Base-by-base conservation (phyloP, 2,888 invertebrate species). In the Asteroscopus sphinx region DNA sequence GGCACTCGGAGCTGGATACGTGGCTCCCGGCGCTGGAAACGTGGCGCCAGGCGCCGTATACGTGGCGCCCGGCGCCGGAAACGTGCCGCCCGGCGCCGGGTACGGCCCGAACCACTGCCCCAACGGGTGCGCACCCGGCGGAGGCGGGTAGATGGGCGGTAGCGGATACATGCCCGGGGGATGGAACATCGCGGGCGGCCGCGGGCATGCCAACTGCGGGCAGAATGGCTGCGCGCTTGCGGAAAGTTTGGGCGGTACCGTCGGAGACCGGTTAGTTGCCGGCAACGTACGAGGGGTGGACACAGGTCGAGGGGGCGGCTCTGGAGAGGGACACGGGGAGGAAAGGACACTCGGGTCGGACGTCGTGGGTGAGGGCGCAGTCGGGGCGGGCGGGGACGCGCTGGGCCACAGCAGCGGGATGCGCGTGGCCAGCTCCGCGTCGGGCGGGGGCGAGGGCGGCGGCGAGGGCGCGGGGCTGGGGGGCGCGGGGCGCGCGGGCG, bases 331-430 rank as follows among this genome's bases (percentile, higher is more conserved):
- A 13, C 48, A 7, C 0, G n/a, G n/a, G 5, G 16, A 5, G 36
- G 16, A 16, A 16, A 25, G 8, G 2, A 6, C 21, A 1, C 32
- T 12, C 3, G 9, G n/a, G n/a, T n/a, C 46, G 28, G 28, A 9
- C 2, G 3, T 25, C 25, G 25, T 28, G 26, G 16, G 11, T 17
- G 16, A 6, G 12, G 33, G 5, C 0, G 25, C n/a, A 11, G 41
- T 16, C 2, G 25, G 13, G 5, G 11, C 11, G 7, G 8, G 9
- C 5, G 11, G 17, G 16, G 15, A n/a, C 12, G 9, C 4, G 8
- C 25, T 2, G 11, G 68, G 65, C 68, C 44, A 39, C 36, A 54
- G 12, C 11, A 65, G 47, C 13, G 64, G 64, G 28, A 65, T 54
- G 32, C 54, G 25, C 7, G 41, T 37, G 15, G 44, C 46, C 21